Conservation (phyloP, 2,797 vertebrate species). For the Caiman crocodilus region DNA sequence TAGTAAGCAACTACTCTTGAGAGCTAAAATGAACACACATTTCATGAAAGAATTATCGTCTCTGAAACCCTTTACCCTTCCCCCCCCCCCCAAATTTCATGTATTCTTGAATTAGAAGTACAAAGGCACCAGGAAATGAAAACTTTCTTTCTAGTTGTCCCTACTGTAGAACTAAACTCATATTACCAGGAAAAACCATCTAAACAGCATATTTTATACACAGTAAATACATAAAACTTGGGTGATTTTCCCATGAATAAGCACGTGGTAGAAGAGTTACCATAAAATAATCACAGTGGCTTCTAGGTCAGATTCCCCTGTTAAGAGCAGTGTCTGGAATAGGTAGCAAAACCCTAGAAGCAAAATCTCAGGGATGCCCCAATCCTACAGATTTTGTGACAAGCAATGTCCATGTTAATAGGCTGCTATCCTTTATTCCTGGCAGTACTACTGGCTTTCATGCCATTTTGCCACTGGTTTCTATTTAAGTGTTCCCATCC, state of each 20-base stretch:
- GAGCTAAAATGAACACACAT: not conserved
- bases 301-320: not conserved
- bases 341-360: not conserved
- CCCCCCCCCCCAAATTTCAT: not conserved
- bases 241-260: not conserved
- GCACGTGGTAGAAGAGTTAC: not conserved
- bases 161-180: not conserved
- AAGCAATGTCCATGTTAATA: not conserved
- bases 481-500: not conserved
- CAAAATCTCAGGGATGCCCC: not conserved
- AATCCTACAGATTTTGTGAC: not conserved
- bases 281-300: not conserved
- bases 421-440: not conserved
- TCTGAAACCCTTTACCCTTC: not conserved
- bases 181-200: not conserved
- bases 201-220: not conserved
- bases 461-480: not conserved
- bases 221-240: not conserved
- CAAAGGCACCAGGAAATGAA: not conserved
- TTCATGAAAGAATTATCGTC: not conserved
- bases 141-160: not conserved
- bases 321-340: not conserved
- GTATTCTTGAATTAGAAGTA: not conserved
- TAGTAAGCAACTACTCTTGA: not conserved
- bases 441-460: not conserved